A percentile compares a stretch with the other conserved stretches of the same genome.
Evolutionary conservation across 2,888 invertebrate species (phyloP).

Genomic region (Cristatella mucedo): DNA sequence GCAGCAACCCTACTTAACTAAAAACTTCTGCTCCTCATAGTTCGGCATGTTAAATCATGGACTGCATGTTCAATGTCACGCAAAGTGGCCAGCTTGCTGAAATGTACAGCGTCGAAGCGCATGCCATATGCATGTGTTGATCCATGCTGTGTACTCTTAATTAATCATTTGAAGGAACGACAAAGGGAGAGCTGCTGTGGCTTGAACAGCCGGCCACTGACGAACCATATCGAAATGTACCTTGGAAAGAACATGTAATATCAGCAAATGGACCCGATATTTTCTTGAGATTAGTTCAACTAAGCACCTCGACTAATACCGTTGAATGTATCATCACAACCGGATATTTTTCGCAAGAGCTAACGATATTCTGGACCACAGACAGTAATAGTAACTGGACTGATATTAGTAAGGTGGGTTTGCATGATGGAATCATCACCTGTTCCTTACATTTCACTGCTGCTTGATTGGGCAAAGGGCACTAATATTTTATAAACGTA

Average conservation of each 20-base stretch:
- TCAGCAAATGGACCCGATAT: neutral
- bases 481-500: too few species aligned
- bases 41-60: too few species aligned
- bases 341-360: constrained; percentile 20
- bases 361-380: constrained; percentile 22
- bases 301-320: neutral
- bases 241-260: constrained; percentile 1
- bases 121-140: too few species aligned
- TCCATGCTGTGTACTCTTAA: too few species aligned
- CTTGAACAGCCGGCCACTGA: constrained; percentile 2
- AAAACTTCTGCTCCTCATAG: too few species aligned
- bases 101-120: too few species aligned
- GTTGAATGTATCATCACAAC: constrained; percentile 18
- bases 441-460: neutral
- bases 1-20: too few species aligned
- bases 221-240: neutral
- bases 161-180: too few species aligned
- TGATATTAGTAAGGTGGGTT: constrained; percentile 15
- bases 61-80: too few species aligned
- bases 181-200: constrained; percentile 6
- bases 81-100: too few species aligned
- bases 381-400: constrained; percentile 15
- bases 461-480: too few species aligned
- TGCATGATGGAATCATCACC: neutral
- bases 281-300: neutral